Evolutionary conservation across 2,113 vertebrate genomes (phyloP), one percentile per base, ranked within the genome.

Genomic region (Oophaga pumilio): DNA sequence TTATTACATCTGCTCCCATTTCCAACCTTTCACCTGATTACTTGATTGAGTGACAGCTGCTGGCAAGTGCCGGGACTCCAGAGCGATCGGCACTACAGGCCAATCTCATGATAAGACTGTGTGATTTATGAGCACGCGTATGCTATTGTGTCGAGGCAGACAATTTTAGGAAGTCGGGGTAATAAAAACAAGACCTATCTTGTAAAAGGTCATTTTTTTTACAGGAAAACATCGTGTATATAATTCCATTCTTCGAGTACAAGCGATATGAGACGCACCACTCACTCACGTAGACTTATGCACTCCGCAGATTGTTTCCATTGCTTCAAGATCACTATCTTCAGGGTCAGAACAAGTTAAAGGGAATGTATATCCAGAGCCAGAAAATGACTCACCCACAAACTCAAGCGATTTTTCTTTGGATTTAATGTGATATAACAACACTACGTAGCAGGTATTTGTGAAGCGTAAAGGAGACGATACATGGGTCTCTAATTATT

Each of bases 11-110:
- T 59, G 26, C 56, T 8, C 66, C 50, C 15, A 59, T 64, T 87
- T 68, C 68, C 79, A 79, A 87, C 85, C 77, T 83, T 76, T 76
- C 79, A 64, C 79, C 79, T 43, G 26, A 87, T 83, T 66, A 76
- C 71, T 53, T 62, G 59, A 83, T 76, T 74, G 80, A 83, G 64
- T 88, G 69, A 83, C 52, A 79, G 56, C 77, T 81, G 57, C 43
- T 28, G 43, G 59, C 49, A 78, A 43, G 60, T 86, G 56, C 49
- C n/a, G 49, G 60, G 80, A 49, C 52, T 64, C 76, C 64, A 50
- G 85, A 17, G 68, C 49, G n/a, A 59, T 53, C 69, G 50, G 14
- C 69, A 82, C 50, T 76, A 22, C 79, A 17, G 69, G 69, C 10
- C 86, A 83, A 60, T 76, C 50, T 83, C 53, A 20, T 22, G 50